Base-by-base conservation (phyloP, 2,888 invertebrate species). In the Ommatoiulus sabulosus region DNA sequence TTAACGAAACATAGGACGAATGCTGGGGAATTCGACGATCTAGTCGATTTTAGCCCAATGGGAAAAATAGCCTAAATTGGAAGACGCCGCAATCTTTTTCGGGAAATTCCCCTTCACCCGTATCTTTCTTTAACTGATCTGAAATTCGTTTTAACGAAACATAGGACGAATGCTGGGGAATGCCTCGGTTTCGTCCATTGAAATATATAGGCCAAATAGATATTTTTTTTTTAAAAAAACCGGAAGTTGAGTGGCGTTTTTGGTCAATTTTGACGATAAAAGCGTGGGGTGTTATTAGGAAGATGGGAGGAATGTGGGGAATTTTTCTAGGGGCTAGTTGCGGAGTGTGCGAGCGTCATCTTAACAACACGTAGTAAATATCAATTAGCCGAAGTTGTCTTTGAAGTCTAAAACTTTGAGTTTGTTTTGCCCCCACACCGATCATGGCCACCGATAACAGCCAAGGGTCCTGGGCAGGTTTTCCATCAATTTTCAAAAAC, bases 371-470 rank as follows among this genome's bases (percentile, higher is more conserved):
- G 63, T 63, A 63, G 63, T 63, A 63, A 63, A 63, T 63, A 63
- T 63, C 63, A 63, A 63, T 63, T 63, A 63, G 63, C 63, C 63
- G 63, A 63, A 63, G 63, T 63, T 63, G 15, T n/a, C 63, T 63
- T 63, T 63, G 63, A 63, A 63, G 63, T 63, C 20, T n/a, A 2
- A 35, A 35, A n/a, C 17, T n/a, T 17, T 63, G 17, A 6, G 20
- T 15, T 63, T 63, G 15, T 12, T 17, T 52, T 52, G 52, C 52
- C 52, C 52, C 15, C 12, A 52, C 12, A 52, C 12, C 63, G 63
- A 63, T 63, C 63, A 63, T 63, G 63, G 63, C 6, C 63, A 63
- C 7, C 63, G 63, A 63, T 63, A 63, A 63, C 20, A 63, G 20
- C 17, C n/a, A 63, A n/a, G 63, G 6, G 15, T 63, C n/a, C 4